Evolutionary conservation across 2,113 vertebrate species (phyloP).

Genomic region (Gobiocypris rarus): DNA sequence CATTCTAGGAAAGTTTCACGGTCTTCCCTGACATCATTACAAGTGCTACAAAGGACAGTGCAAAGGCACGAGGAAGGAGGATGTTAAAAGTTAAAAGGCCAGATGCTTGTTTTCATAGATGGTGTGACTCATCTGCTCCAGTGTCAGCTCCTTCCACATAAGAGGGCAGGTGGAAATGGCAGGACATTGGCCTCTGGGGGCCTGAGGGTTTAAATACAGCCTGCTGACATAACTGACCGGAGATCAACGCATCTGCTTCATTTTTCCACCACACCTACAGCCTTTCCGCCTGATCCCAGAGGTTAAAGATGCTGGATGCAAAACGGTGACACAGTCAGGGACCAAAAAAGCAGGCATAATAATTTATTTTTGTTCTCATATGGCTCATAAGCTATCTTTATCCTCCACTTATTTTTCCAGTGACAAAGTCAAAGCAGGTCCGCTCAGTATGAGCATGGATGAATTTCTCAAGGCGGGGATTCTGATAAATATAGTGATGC

Average conservation of each 20-base stretch:
- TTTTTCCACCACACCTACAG: conserved; percentile 46
- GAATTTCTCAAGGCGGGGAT: neutral
- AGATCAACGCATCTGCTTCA: conserved; percentile 26
- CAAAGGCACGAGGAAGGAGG: conserved; percentile 23
- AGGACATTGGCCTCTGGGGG: conserved; percentile 20
- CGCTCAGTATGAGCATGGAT: neutral
- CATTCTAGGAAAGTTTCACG: neutral
- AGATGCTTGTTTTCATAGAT: conserved; percentile 34
- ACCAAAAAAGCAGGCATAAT: neutral
- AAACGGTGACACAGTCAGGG: neutral
- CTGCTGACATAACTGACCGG: conserved; percentile 35
- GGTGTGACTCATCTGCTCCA: conserved; percentile 47
- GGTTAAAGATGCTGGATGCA: conserved; percentile 5
- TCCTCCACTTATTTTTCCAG: neutral
- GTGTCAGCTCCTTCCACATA: conserved; percentile 29
- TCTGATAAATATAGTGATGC: neutral
- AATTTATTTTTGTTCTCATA: conserved; percentile 9
- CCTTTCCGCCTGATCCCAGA: conserved; percentile 22
- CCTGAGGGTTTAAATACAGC: conserved; percentile 34
- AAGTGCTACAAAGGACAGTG: neutral
- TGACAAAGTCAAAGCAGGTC: neutral
- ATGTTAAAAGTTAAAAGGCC: conserved; percentile 24
- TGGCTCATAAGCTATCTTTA: neutral
- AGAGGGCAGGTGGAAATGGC: conserved; percentile 33
- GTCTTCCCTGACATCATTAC: neutral